phyloP scores from a whole-genome alignment of 2,797 vertebrate species.

The Zenarchopterus dispar region DNA sequence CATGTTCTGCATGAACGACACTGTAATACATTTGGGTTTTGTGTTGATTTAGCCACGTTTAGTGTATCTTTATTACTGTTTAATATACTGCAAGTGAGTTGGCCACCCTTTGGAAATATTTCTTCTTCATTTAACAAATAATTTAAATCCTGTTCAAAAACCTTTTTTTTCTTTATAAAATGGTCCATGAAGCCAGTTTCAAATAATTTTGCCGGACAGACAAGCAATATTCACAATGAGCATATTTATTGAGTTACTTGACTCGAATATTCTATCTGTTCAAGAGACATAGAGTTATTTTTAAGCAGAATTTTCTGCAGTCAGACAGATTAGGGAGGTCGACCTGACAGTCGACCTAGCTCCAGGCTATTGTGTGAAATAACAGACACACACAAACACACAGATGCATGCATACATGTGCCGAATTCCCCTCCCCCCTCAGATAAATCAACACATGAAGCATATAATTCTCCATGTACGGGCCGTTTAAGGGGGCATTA shows the following conservation, averaged over 20 bases:
- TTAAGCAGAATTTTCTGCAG: background rate
- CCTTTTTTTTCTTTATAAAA: background rate
- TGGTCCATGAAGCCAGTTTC: background rate
- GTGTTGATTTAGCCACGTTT: conserved; percentile 24
- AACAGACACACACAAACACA: conserved; percentile 61
- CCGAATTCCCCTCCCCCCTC: conserved; percentile 45
- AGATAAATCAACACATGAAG: conserved; percentile 78
- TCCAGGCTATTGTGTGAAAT: conserved; percentile 68
- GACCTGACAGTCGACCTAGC: conserved; percentile 56
- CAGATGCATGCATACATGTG: conserved; percentile 58
- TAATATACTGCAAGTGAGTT: conserved; percentile 13
- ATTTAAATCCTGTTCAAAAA: no score
- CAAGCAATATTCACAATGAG: no score
- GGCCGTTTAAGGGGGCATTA: conserved; percentile 81
- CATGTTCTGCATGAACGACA: conserved; percentile 35
- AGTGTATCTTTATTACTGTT: conserved; percentile 29
- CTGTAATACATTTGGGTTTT: conserved; percentile 34
- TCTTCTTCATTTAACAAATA: background rate
- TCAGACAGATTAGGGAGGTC: conserved; percentile 15
- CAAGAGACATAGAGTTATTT: background rate
- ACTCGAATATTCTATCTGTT: conserved; percentile 1
- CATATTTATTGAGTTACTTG: background rate
- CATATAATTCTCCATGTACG: conserved; percentile 83
- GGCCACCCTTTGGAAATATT: conserved; percentile 3
- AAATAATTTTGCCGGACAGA: background rate